A percentile compares a stretch with the other conserved stretches of the same genome.
Evolutionary conservation across 2,113 vertebrate genomes (phyloP).

Genomic region (Silurus glanis): DNA sequence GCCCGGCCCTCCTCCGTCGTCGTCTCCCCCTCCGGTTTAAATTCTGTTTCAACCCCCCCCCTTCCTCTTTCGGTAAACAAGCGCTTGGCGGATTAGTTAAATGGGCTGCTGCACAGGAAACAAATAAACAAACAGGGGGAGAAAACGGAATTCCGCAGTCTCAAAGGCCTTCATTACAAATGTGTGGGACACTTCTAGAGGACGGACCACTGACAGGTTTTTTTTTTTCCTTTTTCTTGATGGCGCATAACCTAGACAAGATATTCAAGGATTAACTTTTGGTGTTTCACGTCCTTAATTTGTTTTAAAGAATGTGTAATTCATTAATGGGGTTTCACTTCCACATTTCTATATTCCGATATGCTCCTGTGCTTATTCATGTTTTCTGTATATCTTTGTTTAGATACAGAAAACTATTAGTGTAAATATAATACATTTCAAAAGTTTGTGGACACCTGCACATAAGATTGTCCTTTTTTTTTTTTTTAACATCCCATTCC

Average conservation of each 20-base stretch:
- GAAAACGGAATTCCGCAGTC: constrained; percentile 7
- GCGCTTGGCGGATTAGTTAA: constrained; percentile 77
- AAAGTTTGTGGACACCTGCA: no score
- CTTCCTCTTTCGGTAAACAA: constrained; percentile 68
- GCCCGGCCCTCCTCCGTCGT: constrained; percentile 58
- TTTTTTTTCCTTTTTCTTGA: not conserved
- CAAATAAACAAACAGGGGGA: constrained; percentile 69
- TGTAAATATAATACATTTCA: no score
- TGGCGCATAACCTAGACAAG: not conserved
- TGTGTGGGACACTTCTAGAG: no score
- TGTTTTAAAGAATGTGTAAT: not conserved
- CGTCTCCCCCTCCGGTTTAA: constrained; percentile 58
- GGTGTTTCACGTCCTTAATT: not conserved
- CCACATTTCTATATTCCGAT: not conserved
- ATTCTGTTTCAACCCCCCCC: constrained; percentile 61
- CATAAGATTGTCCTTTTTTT: no score
- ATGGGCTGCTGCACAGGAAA: constrained; percentile 73
- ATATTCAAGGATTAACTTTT: not conserved
- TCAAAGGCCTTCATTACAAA: not conserved
- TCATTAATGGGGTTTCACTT: not conserved
- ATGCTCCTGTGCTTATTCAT: not conserved
- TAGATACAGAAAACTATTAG: no score
- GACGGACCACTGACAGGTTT: not conserved
- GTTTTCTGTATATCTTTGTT: not conserved
- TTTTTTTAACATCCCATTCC: no score